Percentiles rank a stretch among this genome's conserved stretches.
Conservation (phyloP, 2,888 invertebrate species). For the Synanthedon vespiformis region DNA sequence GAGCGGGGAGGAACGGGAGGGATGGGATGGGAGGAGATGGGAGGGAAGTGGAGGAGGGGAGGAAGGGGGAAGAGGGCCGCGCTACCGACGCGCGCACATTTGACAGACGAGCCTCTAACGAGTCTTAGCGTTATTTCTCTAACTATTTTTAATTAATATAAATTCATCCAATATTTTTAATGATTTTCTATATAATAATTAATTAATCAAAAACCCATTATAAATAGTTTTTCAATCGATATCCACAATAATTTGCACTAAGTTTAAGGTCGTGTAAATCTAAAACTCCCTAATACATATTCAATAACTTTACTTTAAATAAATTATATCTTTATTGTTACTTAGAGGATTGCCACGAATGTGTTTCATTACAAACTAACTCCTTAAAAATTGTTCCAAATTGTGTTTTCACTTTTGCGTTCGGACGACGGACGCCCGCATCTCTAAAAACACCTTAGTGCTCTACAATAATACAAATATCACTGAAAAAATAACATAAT, state of each 20-base stretch:
- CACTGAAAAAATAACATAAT: constrained; percentile 62
- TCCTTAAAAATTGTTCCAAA: constrained; percentile 64
- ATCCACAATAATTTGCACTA: constrained; percentile 70
- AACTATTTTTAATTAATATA: constrained; percentile 71
- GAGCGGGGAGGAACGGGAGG: constrained; percentile 4
- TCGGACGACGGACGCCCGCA: constrained; percentile 40
- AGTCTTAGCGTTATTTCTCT: constrained; percentile 70
- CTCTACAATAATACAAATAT: constrained; percentile 61
- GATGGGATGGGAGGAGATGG: constrained; percentile 2
- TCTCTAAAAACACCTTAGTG: constrained; percentile 40
- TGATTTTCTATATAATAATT: constrained; percentile 67
- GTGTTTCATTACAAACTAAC: constrained; percentile 66
- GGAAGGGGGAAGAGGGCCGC: constrained; percentile 13
- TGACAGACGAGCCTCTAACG: constrained; percentile 67
- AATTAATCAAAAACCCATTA: constrained; percentile 66
- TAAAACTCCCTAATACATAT: constrained; percentile 70
- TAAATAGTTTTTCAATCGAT: constrained; percentile 66
- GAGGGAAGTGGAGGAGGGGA: constrained; percentile 7
- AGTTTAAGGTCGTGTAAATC: constrained; percentile 69
- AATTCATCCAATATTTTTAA: constrained; percentile 68
- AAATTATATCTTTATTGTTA: constrained; percentile 68
- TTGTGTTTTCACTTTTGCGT: constrained; percentile 28
- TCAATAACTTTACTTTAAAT: constrained; percentile 57
- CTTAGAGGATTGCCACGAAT: constrained; percentile 65
- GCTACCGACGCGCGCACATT: constrained; percentile 28